Evolutionary conservation across 1,140 invertebrate genomes (phyloP).

Genomic region (Lordiphosa stackelbergi): DNA sequence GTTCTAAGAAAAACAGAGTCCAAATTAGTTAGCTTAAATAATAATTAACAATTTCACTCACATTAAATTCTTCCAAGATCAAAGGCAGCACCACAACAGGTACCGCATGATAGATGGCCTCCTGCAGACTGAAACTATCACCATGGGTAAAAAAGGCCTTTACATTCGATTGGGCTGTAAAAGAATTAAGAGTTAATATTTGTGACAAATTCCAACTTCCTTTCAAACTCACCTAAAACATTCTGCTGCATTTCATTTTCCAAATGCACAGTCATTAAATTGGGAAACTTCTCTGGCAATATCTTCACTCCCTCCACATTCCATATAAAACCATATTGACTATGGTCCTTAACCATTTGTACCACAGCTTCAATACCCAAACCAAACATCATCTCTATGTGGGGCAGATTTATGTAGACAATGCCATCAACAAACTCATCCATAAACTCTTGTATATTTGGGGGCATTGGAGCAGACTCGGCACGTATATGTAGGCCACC

Average conservation of each 20-base stretch:
- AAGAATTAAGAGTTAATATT: background rate
- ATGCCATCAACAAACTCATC: conserved; percentile 54
- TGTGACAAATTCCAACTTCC: no score
- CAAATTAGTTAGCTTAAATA: background rate
- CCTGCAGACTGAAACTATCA: conserved; percentile 80
- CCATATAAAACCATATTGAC: conserved; percentile 65
- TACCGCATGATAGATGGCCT: conserved; percentile 80
- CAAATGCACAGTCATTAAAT: conserved; percentile 23
- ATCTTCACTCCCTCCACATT: conserved; percentile 39
- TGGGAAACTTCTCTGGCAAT: conserved; percentile 4
- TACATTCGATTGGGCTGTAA: conserved; percentile 77
- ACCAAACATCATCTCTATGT: conserved; percentile 26
- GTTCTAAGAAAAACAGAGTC: conserved; percentile 21
- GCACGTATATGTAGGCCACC: conserved; percentile 78
- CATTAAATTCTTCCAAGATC: conserved; percentile 80
- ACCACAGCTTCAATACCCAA: conserved; percentile 17
- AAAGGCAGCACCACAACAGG: conserved; percentile 82
- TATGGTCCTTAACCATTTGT: conserved; percentile 29
- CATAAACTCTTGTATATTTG: conserved; percentile 33
- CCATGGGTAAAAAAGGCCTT: conserved; percentile 80
- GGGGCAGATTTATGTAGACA: conserved; percentile 60
- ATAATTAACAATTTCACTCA: conserved; percentile 9
- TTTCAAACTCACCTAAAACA: conserved; percentile 35
- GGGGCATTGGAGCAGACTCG: conserved; percentile 39
- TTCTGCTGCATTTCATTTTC: conserved; percentile 57